These are phyloP conservation scores for Nerophis ophidion DNA, from an alignment of 2,113 vertebrate species.

Conservation along the genomic window DNA sequence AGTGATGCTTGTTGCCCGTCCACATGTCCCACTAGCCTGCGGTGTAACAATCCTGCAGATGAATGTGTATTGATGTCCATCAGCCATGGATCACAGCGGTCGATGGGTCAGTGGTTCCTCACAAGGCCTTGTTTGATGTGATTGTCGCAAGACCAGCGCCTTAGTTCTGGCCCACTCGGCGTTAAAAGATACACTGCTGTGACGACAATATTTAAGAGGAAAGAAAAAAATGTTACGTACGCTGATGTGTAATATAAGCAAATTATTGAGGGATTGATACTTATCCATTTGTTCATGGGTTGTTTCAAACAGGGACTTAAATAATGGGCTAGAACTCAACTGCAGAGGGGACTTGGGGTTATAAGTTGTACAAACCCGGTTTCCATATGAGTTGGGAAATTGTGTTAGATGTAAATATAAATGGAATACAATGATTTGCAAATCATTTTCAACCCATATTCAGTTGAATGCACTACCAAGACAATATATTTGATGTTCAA, in stretches of 20 bases:
- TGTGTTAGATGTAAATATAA: too few relatives aligned
- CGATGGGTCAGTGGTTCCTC: conserved; percentile 55
- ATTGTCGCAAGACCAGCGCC: conserved; percentile 15
- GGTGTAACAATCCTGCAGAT: conserved; percentile 51
- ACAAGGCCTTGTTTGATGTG: conserved; percentile 44
- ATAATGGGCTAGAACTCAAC: too few relatives aligned
- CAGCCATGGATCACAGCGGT: conserved; percentile 62
- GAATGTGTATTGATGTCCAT: conserved; percentile 64
- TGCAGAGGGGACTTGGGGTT: too few relatives aligned
- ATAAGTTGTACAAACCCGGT: too few relatives aligned
- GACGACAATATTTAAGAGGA: neutral
- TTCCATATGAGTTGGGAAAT: too few relatives aligned
- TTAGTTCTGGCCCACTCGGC: conserved; percentile 2
- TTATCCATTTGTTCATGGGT: too few relatives aligned
- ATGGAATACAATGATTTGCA: too few relatives aligned
- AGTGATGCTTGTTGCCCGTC: conserved; percentile 45
- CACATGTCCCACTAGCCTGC: conserved; percentile 37
- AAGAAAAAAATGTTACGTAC: conserved; percentile 1
- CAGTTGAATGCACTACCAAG: too few relatives aligned
- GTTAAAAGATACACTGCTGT: neutral
- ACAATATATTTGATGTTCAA: too few relatives aligned
- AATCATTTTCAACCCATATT: too few relatives aligned
- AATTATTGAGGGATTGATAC: conserved; percentile 28
- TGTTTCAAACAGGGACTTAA: too few relatives aligned
- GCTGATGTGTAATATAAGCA: conserved; percentile 22